These are phyloP conservation scores for Enteromius afrohamiltoni DNA, from an alignment of 2,797 vertebrate genomes.

Conservation along the genomic window DNA sequence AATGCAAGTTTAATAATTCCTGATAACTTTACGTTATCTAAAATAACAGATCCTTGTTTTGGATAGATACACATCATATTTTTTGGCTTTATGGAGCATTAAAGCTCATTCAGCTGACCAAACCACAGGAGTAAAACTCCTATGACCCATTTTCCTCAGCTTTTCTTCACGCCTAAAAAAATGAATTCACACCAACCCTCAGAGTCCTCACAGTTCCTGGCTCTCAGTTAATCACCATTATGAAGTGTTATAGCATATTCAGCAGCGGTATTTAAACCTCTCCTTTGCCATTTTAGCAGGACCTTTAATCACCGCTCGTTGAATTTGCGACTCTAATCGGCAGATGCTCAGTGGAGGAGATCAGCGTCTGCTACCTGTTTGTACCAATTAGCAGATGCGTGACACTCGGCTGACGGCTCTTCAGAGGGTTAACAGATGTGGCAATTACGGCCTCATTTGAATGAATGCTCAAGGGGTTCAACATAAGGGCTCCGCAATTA, in stretches of 20 bases:
- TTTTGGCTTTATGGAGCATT: neutral
- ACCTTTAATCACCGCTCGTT: conserved; percentile 69
- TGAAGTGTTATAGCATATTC: conserved; percentile 37
- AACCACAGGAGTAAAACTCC: conserved; percentile 11
- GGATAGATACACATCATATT: neutral
- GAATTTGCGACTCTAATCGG: conserved; percentile 72
- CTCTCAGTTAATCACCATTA: conserved; percentile 31
- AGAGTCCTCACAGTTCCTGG: neutral
- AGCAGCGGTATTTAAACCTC: conserved; percentile 24
- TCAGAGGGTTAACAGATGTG: conserved; percentile 87
- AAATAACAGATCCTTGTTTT: neutral
- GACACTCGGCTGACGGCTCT: conserved; percentile 76
- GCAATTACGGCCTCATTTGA: conserved; percentile 89
- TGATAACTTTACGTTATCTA: neutral
- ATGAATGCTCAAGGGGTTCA: conserved; percentile 81
- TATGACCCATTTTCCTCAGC: conserved; percentile 20
- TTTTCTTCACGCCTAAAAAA: conserved; percentile 35
- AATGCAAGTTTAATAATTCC: neutral
- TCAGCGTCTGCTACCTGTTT: conserved; percentile 80
- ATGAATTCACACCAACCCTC: conserved; percentile 31
- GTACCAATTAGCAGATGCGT: conserved; percentile 79
- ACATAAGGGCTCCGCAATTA: conserved; percentile 80
- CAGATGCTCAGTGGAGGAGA: conserved; percentile 72
- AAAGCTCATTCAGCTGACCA: neutral
- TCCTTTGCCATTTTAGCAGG: conserved; percentile 58